Percentiles rank a stretch among this genome's conserved stretches.
Conservation (phyloP, 2,797 vertebrate genomes). For the Phoebastria nigripes region DNA sequence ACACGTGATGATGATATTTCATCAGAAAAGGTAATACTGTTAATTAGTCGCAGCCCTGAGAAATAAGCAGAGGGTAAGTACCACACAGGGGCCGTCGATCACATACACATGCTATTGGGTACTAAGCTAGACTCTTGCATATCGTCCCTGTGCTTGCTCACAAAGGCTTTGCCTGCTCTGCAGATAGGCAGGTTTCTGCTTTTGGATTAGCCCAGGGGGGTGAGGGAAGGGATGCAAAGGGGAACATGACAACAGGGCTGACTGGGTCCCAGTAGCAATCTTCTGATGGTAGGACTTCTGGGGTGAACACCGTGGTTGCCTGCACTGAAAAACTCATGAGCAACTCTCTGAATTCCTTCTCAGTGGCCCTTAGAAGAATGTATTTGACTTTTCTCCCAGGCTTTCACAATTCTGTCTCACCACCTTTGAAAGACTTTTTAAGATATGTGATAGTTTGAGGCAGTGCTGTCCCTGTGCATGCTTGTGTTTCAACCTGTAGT, state of each 20-base stretch:
- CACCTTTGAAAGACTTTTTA: neutral
- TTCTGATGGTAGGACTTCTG: neutral
- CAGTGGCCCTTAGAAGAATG: neutral
- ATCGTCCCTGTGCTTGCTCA: neutral
- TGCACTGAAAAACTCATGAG: neutral
- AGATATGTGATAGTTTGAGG: neutral
- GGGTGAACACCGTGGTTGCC: neutral
- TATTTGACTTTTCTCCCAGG: neutral
- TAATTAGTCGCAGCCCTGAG: slow-evolving; percentile 25
- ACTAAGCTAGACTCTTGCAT: neutral
- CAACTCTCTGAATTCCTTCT: neutral
- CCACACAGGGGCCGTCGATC: neutral
- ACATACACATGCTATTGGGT: neutral
- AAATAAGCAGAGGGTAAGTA: slow-evolving; percentile 40
- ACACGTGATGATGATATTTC: slow-evolving; percentile 46
- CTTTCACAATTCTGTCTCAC: neutral
- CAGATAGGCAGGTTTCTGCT: neutral
- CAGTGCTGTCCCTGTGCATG: neutral
- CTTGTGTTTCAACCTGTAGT: neutral
- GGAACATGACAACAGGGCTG: neutral
- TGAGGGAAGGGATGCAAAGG: neutral
- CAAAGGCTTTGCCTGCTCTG: neutral
- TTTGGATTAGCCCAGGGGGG: neutral
- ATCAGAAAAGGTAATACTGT: slow-evolving; percentile 59
- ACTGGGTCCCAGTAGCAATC: neutral